phyloP scores from a whole-genome alignment of 2,113 vertebrate genomes.

The Hystrix cristata region DNA sequence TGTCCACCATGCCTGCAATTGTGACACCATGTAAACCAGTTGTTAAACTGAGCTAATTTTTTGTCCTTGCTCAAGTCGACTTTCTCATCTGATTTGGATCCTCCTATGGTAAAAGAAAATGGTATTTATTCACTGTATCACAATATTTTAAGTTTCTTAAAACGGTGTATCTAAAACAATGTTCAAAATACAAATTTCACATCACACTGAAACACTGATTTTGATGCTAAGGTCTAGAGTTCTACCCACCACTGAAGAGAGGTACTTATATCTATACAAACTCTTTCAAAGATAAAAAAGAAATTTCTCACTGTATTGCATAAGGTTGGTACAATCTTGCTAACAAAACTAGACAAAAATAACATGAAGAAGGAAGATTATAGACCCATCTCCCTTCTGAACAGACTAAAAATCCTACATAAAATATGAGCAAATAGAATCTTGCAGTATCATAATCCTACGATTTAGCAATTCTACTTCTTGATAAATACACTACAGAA shows the following conservation, averaged over 20 bases:
- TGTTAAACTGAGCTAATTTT: constrained; percentile 99
- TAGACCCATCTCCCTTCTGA: background rate
- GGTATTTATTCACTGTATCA: constrained; percentile 54
- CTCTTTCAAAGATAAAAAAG: background rate
- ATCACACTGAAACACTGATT: background rate
- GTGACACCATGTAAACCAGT: constrained; percentile 99
- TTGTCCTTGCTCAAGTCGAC: constrained; percentile 97
- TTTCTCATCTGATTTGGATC: constrained; percentile 97
- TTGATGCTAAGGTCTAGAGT: background rate
- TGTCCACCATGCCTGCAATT: constrained; percentile 99
- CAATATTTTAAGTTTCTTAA: constrained; percentile 64
- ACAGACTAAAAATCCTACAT: constrained; percentile 55
- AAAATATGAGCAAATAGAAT: constrained; percentile 32
- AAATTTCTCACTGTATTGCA: background rate
- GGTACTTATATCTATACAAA: background rate
- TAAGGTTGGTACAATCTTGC: background rate
- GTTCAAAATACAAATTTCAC: constrained; percentile 51
- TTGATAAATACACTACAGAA: background rate
- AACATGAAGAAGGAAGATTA: background rate
- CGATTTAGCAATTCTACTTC: constrained; percentile 1
- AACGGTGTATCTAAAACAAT: constrained; percentile 38
- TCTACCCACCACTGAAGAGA: background rate
- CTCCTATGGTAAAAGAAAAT: constrained; percentile 88
- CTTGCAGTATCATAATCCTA: background rate
- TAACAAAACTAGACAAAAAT: constrained; percentile 57